A percentile compares a stretch with the other conserved stretches of the same genome.
Evolutionary conservation across 2,113 vertebrate genomes (phyloP).

Genomic region (Pomatorhinus ruficollis): DNA sequence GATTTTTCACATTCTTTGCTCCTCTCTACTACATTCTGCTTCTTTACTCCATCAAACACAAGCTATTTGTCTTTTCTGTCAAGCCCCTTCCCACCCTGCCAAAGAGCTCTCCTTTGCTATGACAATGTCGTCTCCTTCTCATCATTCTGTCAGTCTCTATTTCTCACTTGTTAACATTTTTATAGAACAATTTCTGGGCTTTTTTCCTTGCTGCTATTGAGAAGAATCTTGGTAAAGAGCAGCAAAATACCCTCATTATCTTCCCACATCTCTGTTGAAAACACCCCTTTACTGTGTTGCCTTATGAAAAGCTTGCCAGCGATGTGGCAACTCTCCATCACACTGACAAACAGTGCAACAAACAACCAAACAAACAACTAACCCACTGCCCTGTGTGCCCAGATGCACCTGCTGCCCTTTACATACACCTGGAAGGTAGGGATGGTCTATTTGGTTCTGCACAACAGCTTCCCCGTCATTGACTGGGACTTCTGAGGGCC

Average conservation of each 20-base stretch:
- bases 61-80: constrained; percentile 40
- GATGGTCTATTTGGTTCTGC: neutral
- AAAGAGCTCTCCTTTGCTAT: constrained; percentile 32
- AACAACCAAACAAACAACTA: neutral
- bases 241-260: neutral
- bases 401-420: neutral
- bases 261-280: neutral
- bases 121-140: constrained; percentile 17
- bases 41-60: constrained; percentile 24
- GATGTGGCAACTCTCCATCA: neutral
- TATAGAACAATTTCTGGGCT: neutral
- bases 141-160: constrained; percentile 20
- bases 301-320: neutral
- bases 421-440: neutral
- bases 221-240: neutral
- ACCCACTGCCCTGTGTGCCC: neutral
- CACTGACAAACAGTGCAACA: neutral
- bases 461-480: neutral
- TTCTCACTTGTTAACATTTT: constrained; percentile 40
- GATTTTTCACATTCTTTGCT: constrained; percentile 16
- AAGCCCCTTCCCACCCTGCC: constrained; percentile 17
- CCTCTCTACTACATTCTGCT: neutral
- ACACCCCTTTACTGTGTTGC: neutral
- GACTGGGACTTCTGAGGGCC: neutral
- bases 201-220: neutral